Evolutionary conservation across 2,797 vertebrate species (phyloP), one percentile per base, ranked within the genome.

Genomic region (Manis javanica): DNA sequence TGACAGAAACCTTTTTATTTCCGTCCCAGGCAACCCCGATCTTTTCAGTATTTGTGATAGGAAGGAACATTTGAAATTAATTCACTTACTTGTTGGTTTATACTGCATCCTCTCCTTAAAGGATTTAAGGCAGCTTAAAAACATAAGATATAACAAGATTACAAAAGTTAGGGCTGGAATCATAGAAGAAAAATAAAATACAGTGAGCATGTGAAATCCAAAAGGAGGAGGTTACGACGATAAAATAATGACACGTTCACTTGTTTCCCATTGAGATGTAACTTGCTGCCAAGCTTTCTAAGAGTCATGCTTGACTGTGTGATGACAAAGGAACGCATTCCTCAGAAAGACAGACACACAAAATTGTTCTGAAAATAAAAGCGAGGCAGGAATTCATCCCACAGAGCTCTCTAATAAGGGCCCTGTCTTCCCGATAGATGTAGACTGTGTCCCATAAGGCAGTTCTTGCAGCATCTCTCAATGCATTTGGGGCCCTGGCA

Each of bases 331-430:
- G 82, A 90, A 69, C 74, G 34, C 59, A 66, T 66, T 78, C 72
- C 21, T 72, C 51, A 37, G 68, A 91, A 93, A 29, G 46, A 46
- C 46, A 46, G 46, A 46, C 11, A 55, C 51, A 53, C 46, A 34
- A 87, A 87, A 78, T 51, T 63, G 5, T 82, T 87, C 53, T 93
- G 84, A 94, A 88, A 66, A 79, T 88, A 78, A 94, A 72, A 87
- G 51, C 83, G 37, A 49, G 78, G 13, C 46, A 78, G 53, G 10
- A 53, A 55, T 91, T 86, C 55, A 14, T 72, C 79, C 42, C 26
- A 16, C 21, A 53, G 53, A 57, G 71, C 19, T 85, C 39, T 79
- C 46, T 57, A 81, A 46, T 21, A 87, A 96, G 49, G 51, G 75
- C 57, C 29, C 42, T 31, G 15, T 79, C 66, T 91, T 88, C 34